These are phyloP conservation scores for Tyrophagus putrescentiae DNA, from an alignment of 1,140 invertebrate genomes.

Conservation along the genomic window DNA sequence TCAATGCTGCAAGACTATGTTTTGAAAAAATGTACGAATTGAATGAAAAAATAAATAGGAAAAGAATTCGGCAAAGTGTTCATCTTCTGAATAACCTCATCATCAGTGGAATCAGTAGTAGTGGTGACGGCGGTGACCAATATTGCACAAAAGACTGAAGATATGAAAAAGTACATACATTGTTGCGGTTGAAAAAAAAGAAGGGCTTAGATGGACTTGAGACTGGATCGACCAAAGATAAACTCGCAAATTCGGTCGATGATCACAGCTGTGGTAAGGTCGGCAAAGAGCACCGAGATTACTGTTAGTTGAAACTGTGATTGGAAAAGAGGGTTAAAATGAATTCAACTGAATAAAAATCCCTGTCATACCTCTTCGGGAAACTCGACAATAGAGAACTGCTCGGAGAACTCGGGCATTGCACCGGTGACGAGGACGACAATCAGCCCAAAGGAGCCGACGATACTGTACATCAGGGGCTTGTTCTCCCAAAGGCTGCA, in stretches of 20 bases:
- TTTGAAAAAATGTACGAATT: too few relatives aligned
- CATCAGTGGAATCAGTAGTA: too few relatives aligned
- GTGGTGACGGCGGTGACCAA: too few relatives aligned
- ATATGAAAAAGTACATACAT: too few relatives aligned
- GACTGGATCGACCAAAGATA: conserved; percentile 46
- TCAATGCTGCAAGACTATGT: too few relatives aligned
- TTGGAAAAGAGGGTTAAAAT: conserved; percentile 31
- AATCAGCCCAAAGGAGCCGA: conserved; percentile 54
- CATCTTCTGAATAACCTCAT: too few relatives aligned
- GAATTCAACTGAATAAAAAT: conserved; percentile 17
- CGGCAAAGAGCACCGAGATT: conserved; percentile 56
- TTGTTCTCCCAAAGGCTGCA: conserved; percentile 83
- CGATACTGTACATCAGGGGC: conserved; percentile 72
- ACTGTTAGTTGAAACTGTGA: conserved; percentile 70
- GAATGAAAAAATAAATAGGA: too few relatives aligned
- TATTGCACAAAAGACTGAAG: too few relatives aligned
- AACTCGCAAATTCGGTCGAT: conserved; percentile 70
- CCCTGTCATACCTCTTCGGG: conserved; percentile 53
- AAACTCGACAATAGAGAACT: conserved; percentile 80
- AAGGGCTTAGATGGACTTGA: conserved; percentile 18
- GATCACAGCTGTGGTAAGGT: conserved; percentile 63
- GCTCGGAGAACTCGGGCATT: conserved; percentile 55
- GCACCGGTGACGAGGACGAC: conserved; percentile 57
- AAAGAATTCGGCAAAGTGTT: too few relatives aligned
- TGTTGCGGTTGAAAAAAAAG: too few relatives aligned